Conservation (phyloP, 2,888 invertebrate genomes). For the Diarsia rubi region DNA sequence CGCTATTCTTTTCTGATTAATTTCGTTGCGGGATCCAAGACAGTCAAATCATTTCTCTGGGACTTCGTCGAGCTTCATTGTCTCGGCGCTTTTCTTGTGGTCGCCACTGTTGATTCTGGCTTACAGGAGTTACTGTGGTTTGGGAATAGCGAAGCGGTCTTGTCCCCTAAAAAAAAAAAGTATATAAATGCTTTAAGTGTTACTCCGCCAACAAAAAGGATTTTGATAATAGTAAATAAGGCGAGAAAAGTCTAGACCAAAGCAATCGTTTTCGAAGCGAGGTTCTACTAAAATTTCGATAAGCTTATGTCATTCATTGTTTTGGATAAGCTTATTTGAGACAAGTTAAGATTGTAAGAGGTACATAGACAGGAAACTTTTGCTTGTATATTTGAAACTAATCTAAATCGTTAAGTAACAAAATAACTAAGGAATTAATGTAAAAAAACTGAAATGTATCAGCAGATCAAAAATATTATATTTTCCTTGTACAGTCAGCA, state of each 20-base stretch:
- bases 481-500: neutral
- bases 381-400: neutral
- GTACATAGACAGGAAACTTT: neutral
- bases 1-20: too few relatives aligned
- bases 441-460: neutral
- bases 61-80: too few relatives aligned
- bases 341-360: neutral
- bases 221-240: neutral
- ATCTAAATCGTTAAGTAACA: neutral
- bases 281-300: neutral
- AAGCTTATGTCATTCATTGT: neutral
- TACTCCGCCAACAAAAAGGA: neutral
- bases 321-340: neutral
- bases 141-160: too few relatives aligned
- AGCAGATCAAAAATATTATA: neutral
- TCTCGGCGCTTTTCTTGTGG: too few relatives aligned
- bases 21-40: too few relatives aligned
- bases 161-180: too few relatives aligned
- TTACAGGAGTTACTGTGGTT: too few relatives aligned
- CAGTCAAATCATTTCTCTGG: too few relatives aligned
- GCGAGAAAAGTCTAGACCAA: neutral
- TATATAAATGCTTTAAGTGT: too few relatives aligned
- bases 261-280: neutral
- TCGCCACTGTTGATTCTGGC: too few relatives aligned
- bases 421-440: neutral